Conservation (phyloP, 2,113 vertebrate species). For the Ochotona princeps region DNA sequence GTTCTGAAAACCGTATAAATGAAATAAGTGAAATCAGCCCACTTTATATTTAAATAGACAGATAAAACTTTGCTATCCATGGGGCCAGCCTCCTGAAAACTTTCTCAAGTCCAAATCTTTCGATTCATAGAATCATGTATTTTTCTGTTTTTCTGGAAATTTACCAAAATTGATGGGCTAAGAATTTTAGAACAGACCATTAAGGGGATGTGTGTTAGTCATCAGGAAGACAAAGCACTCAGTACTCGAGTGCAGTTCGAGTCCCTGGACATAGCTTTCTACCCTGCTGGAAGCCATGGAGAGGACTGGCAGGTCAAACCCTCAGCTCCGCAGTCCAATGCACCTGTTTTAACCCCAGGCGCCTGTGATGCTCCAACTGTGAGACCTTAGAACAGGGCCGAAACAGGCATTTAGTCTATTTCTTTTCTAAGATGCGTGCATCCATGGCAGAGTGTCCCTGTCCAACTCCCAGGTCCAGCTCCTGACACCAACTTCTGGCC, state of each 20-base stretch:
- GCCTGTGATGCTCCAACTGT: background rate
- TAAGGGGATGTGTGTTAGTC: background rate
- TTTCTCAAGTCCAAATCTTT: background rate
- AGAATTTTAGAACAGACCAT: background rate
- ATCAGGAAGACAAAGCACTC: background rate
- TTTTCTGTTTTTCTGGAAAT: background rate
- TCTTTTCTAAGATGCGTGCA: too few species aligned
- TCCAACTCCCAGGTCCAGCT: too few species aligned
- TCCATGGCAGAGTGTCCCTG: too few species aligned
- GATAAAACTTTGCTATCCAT: background rate
- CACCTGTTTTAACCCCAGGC: background rate
- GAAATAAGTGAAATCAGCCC: too few species aligned
- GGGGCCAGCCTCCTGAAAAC: too few species aligned
- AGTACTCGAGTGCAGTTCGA: background rate
- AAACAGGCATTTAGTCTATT: too few species aligned
- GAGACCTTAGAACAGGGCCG: too few species aligned
- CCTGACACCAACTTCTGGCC: too few species aligned
- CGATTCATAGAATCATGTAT: background rate
- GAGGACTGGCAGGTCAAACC: background rate
- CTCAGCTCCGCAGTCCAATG: background rate
- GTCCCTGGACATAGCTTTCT: background rate
- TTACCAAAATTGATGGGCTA: background rate
- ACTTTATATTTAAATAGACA: too few species aligned
- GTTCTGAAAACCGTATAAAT: too few species aligned
- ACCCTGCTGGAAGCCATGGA: background rate